A percentile compares a stretch with the other conserved stretches of the same genome.
Conservation (phyloP, 1,140 invertebrate genomes). For the Drosophila saltans region DNA sequence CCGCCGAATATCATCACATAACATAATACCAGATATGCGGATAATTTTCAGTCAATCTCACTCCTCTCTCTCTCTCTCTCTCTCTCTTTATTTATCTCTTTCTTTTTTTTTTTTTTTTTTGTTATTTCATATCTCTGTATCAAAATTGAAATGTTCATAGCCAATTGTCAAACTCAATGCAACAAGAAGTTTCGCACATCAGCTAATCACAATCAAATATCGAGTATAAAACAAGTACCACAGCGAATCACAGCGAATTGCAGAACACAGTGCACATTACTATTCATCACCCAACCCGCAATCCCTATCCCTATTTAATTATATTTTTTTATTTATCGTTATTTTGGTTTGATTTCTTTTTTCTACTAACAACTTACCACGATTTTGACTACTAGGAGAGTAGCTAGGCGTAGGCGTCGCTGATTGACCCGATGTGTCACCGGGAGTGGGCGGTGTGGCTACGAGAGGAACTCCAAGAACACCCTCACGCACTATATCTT, state of each 20-base stretch:
- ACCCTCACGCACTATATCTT: slow-evolving; percentile 88
- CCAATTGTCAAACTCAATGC: slow-evolving; percentile 83
- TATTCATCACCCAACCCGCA: background rate
- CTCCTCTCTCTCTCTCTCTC: background rate
- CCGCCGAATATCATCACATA: background rate
- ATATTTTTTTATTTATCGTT: slow-evolving; percentile 10
- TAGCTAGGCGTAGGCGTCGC: slow-evolving; percentile 84
- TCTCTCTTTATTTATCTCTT: slow-evolving; percentile 24
- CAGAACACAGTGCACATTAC: background rate
- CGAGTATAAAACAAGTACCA: background rate
- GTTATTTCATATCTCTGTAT: background rate
- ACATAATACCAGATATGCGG: too few relatives aligned
- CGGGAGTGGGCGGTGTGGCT: slow-evolving; percentile 69
- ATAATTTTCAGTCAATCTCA: too few relatives aligned
- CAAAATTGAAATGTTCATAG: slow-evolving; percentile 18
- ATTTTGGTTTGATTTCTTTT: slow-evolving; percentile 25
- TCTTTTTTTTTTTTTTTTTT: slow-evolving; percentile 17
- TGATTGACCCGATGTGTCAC: slow-evolving; percentile 53
- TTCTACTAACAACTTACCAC: slow-evolving; percentile 86
- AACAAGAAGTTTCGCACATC: slow-evolving; percentile 83
- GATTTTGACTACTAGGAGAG: slow-evolving; percentile 89
- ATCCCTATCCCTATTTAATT: background rate
- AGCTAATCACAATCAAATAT: slow-evolving; percentile 48
- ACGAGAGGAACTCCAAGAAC: slow-evolving; percentile 88
- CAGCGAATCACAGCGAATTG: background rate